Evolutionary conservation across 2,888 invertebrate species (phyloP).

Genomic region (Epirrhoe tristata): DNA sequence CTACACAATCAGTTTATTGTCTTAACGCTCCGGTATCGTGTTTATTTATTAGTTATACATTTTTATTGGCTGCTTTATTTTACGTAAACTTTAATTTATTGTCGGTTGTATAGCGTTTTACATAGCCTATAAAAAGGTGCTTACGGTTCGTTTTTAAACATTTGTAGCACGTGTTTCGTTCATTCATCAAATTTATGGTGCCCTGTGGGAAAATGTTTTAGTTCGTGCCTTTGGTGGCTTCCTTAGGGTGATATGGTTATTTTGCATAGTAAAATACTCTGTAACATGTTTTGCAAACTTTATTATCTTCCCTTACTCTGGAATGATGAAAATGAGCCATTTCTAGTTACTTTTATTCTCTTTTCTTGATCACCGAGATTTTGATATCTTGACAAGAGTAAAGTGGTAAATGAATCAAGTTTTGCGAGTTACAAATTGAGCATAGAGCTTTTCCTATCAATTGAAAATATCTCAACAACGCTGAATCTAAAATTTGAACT

Average conservation of each 20-base stretch:
- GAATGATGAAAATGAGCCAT: not conserved
- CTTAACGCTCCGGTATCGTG: slow-evolving; percentile 83
- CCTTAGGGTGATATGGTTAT: slow-evolving; percentile 44
- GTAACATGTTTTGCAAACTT: not conserved
- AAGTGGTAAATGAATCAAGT: not conserved
- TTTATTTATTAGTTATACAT: slow-evolving; percentile 86
- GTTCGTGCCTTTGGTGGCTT: slow-evolving; percentile 63
- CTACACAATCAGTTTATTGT: slow-evolving; percentile 83
- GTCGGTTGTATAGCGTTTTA: slow-evolving; percentile 82
- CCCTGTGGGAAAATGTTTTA: slow-evolving; percentile 82
- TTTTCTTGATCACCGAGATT: not conserved
- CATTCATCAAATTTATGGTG: slow-evolving; percentile 85
- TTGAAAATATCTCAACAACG: slow-evolving; percentile 13
- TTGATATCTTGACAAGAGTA: not conserved
- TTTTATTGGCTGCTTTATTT: slow-evolving; percentile 84
- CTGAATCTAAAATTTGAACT: slow-evolving; percentile 46
- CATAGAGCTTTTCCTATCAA: not conserved
- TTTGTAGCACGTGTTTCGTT: slow-evolving; percentile 84
- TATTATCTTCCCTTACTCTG: not conserved
- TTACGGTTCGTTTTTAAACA: slow-evolving; percentile 83
- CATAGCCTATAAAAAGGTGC: slow-evolving; percentile 85
- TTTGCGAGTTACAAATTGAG: not conserved
- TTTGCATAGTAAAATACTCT: slow-evolving; percentile 2
- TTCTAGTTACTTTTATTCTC: not conserved
- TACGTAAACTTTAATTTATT: slow-evolving; percentile 85